These are phyloP conservation scores for Catalaphyllia jardinei DNA, from an alignment of 64 coral and sea anemone genomes.

Conservation along the genomic window DNA sequence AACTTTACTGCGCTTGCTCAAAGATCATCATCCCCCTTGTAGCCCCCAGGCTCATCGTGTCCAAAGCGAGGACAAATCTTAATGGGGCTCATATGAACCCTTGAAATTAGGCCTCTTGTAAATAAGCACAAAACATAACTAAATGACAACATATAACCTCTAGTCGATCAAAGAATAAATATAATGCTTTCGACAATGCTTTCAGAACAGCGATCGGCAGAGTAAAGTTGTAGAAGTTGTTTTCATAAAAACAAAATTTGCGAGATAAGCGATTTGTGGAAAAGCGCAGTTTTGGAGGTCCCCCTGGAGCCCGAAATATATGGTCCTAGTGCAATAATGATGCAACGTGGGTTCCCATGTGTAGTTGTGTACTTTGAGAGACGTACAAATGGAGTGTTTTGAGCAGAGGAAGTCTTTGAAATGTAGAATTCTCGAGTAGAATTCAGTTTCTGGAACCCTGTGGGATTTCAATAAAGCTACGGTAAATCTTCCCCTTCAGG, in stretches of 20 bases:
- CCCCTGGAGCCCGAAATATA: background rate
- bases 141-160: too few relatives aligned
- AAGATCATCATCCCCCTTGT: background rate
- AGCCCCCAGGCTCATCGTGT: background rate
- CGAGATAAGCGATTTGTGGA: background rate
- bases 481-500: background rate
- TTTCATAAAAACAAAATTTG: too few relatives aligned
- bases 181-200: too few relatives aligned
- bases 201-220: background rate
- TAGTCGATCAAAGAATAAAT: too few relatives aligned
- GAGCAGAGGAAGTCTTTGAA: constrained; percentile 2
- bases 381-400: constrained; percentile 5
- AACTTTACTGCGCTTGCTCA: constrained; percentile 2
- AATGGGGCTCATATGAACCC: background rate
- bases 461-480: constrained; percentile 1
- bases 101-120: background rate
- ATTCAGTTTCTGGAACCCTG: background rate
- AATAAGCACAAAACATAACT: too few relatives aligned
- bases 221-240: background rate
- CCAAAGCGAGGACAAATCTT: background rate
- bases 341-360: constrained; percentile 50
- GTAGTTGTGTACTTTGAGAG: background rate
- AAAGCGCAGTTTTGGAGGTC: constrained; percentile 6
- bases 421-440: background rate
- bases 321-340: background rate